Base-by-base conservation (phyloP, 1,140 invertebrate genomes). In the Drosophila lacertosa region DNA sequence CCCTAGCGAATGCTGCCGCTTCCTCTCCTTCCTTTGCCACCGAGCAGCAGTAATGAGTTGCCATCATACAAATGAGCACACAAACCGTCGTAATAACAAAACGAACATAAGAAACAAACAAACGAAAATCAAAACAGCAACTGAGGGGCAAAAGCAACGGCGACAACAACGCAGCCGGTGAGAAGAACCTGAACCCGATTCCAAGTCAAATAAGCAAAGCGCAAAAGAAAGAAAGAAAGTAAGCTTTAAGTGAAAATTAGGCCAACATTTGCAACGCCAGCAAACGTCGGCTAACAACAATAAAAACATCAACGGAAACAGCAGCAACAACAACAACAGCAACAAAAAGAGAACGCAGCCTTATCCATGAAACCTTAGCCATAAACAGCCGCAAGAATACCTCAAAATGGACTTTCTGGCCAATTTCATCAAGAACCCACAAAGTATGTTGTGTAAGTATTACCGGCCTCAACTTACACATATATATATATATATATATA, bases 371-470 rank as follows among this genome's bases (percentile, higher is more conserved):
- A 35, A 53, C 47, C 32, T 58, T 26, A 47, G 22, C 13, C 37
- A 71, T 58, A 65, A 59, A 11, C 26, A 50, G 26, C 35, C 53
- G 16, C 45, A 24, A 22, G n/a, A 35, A 63, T 45, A 50, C 37
- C 39, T 62, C 11, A 73, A 77, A 63, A 90, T 91, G 89, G 89
- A 91, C 24, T 77, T 77, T 45, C 65, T 91, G 37, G 54, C 67
- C 35, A 90, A 82, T 37, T 40, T 89, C 16, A 64, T 74, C 37
- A 81, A 75, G 42, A 84, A 67, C 64, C 68, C 79, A 29, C 82
- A 89, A 39, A 71, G 45, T 20, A 74, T 89, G 26, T 54, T 91
- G 60, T 88, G 89, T 91, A 67, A 89, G 89, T 90, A 71, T 44
- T 6, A 20, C 13, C 32, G 24, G 13, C 33, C 3, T 35, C n/a